Conservation (phyloP, 2,797 vertebrate genomes). For the Trichosurus vulpecula region DNA sequence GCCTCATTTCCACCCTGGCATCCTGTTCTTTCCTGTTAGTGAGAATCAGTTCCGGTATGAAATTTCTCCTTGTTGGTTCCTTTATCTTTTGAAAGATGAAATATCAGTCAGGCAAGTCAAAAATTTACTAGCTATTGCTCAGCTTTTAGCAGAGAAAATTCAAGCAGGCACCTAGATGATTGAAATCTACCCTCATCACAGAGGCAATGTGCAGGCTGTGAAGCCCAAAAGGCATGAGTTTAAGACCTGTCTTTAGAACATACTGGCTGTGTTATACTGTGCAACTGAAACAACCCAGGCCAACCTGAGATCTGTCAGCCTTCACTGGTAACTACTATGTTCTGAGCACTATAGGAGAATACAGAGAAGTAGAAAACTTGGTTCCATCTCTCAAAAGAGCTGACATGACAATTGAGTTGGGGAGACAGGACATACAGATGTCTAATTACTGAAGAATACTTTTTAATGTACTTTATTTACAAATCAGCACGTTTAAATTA, state of each 20-base stretch:
- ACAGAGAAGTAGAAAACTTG: not conserved
- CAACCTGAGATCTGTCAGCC: not conserved
- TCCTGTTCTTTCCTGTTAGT: not conserved
- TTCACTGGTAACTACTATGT: not conserved
- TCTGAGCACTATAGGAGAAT: not conserved
- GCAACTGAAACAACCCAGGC: not conserved
- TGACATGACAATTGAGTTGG: not conserved
- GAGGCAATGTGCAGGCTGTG: not conserved
- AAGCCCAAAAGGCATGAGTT: not conserved
- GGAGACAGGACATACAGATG: not conserved
- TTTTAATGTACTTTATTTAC: not conserved
- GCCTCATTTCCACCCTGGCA: not conserved
- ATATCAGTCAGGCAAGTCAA: not conserved
- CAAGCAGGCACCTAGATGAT: not conserved
- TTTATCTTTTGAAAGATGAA: not conserved
- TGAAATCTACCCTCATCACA: not conserved
- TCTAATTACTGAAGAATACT: not conserved
- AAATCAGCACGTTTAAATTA: constrained; percentile 39
- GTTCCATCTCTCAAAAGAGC: not conserved
- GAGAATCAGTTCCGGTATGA: not conserved
- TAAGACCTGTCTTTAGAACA: not conserved
- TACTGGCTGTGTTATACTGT: not conserved
- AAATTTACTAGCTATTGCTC: not conserved
- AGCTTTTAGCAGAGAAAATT: not conserved
- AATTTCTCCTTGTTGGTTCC: not conserved